phyloP scores from a whole-genome alignment of 2,888 invertebrate genomes.

The Lydus trimaculatus region DNA sequence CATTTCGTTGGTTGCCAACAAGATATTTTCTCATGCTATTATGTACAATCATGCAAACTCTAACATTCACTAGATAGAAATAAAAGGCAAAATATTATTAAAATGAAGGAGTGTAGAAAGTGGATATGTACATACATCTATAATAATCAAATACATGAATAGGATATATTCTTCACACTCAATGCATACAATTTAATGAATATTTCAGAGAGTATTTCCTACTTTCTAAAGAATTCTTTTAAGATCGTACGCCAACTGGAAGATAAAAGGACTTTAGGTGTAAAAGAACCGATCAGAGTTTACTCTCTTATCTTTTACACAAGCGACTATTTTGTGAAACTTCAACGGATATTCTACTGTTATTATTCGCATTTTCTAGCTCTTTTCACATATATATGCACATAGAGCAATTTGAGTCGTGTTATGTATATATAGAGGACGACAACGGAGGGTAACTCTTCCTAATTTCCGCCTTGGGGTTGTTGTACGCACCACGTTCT shows the following conservation, averaged over 20 bases:
- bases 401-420: constrained; percentile 38
- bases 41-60: constrained; percentile 10
- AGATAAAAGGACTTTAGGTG: constrained; percentile 39
- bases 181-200: constrained; percentile 40
- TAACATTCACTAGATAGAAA: constrained; percentile 42
- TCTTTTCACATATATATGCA: neutral
- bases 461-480: constrained; percentile 48
- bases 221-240: too few relatives aligned
- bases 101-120: constrained; percentile 41
- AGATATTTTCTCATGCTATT: neutral
- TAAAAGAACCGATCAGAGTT: constrained; percentile 27
- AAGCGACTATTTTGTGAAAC: constrained; percentile 6
- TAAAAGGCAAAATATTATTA: constrained; percentile 45
- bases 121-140: constrained; percentile 32
- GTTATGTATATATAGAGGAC: constrained; percentile 39
- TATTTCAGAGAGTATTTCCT: constrained; percentile 43
- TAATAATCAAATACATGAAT: constrained; percentile 21
- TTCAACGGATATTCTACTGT: constrained; percentile 35
- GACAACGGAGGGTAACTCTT: constrained; percentile 42
- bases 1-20: neutral
- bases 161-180: constrained; percentile 12
- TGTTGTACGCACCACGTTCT: constrained; percentile 33
- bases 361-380: neutral
- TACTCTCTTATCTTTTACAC: constrained; percentile 10
- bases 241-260: too few relatives aligned